A percentile compares a stretch with the other conserved stretches of the same genome.
These are phyloP conservation scores for Sialia sialis DNA, from an alignment of 2,113 vertebrate genomes.

Conservation along the genomic window DNA sequence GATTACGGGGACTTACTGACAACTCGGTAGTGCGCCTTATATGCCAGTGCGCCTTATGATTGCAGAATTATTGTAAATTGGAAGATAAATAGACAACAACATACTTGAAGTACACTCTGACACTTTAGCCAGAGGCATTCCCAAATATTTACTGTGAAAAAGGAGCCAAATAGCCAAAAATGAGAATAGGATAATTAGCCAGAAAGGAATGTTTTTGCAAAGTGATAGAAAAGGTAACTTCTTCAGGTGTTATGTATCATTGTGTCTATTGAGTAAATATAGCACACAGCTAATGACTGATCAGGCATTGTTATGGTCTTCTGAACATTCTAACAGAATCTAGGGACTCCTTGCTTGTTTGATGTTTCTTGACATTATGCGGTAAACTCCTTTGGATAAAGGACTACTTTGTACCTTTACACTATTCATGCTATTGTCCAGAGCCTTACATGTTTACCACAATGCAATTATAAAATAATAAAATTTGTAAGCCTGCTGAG, in stretches of 20 bases:
- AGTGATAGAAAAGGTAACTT: not conserved
- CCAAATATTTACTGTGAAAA: not conserved
- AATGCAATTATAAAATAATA: not conserved
- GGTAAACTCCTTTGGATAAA: not conserved
- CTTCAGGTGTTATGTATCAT: not conserved
- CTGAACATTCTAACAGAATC: not conserved
- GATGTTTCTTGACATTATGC: not conserved
- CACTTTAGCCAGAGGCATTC: not conserved
- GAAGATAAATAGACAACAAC: not conserved
- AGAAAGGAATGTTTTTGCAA: not conserved
- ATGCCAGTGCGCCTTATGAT: too few species aligned
- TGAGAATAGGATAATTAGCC: not conserved
- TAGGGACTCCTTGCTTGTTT: not conserved
- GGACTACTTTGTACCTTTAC: not conserved
- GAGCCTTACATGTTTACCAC: not conserved
- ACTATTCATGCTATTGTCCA: not conserved
- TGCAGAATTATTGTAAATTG: too few species aligned
- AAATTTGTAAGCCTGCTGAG: not conserved
- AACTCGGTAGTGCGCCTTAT: too few species aligned
- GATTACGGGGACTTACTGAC: too few species aligned
- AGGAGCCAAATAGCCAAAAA: not conserved
- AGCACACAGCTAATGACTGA: not conserved
- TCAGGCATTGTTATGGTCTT: not conserved
- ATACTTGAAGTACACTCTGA: not conserved
- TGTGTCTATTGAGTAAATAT: not conserved